Base-by-base conservation (phyloP, 1,140 invertebrate species). In the Drosophila mayri region DNA sequence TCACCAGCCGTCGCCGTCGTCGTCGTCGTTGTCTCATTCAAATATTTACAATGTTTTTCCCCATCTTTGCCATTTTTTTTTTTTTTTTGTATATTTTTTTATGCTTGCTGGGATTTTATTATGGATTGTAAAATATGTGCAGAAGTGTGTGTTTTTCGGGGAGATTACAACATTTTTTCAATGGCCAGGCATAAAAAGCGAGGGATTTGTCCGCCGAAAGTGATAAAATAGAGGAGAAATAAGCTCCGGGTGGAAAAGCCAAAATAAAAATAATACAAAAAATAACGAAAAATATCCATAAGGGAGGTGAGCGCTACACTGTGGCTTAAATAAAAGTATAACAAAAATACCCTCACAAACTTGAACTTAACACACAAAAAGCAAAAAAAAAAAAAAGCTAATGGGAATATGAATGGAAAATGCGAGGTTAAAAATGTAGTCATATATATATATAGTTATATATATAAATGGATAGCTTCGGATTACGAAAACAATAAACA, bases 21-120 rank as follows among this genome's bases (percentile, higher is more conserved):
- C 25, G 25, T 16, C 46, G 47, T 28, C 61, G 54, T 32, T 35
- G 54, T 41, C 72, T 50, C 57, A 67, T 77, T 77, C 75, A 77
- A 77, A 76, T 77, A 77, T 77, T 77, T 77, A 77, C 75, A 67
- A 76, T 76, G 73, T 78, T 70, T 76, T 66, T 22, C 9, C 66
- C 44, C 65, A 65, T 50, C 44, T 46, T 40, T 41, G 25, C 30
- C 18, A 20, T 52, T 35, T 28, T 20, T 32, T 16, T 14, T 50
- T 20, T 65, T 52, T 52, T 4, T 18, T 3, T 38, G 4, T 49
- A n/a, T 35, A 30, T 32, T 65, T 65, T 32, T 65, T 65, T 57
- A 54, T 59, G 55, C 37, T 60, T 30, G 49, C 47, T 44, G 38
- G 57, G 47, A 54, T 55, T 70, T 70, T 70, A 70, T 70, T 70